Percentiles rank a stretch among this genome's conserved stretches.
Conservation (phyloP, 1,140 invertebrate genomes). For the Metopolophium dirhodum region DNA sequence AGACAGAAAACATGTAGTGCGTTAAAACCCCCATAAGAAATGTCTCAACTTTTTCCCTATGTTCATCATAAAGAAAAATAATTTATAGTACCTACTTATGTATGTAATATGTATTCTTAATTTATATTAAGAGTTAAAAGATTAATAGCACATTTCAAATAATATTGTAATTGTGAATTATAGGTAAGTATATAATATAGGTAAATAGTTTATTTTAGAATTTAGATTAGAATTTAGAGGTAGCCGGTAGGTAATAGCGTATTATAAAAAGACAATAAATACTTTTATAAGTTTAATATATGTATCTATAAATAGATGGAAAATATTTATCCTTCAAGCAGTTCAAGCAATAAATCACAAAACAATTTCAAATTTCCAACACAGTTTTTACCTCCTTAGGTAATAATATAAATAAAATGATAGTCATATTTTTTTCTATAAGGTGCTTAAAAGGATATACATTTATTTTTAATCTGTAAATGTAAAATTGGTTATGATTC, state of each 20-base stretch:
- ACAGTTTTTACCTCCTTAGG: background rate
- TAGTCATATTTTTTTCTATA: background rate
- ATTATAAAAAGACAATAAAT: background rate
- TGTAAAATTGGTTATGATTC: conserved; percentile 49
- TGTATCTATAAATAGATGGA: background rate
- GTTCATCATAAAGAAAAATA: background rate
- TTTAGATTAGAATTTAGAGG: background rate
- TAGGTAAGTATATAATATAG: background rate
- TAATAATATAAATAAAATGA: conserved; percentile 16
- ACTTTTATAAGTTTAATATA: background rate
- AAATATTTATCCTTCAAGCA: background rate
- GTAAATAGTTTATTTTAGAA: background rate
- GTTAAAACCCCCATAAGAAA: background rate
- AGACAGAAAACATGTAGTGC: no score
- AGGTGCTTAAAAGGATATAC: conserved; percentile 17
- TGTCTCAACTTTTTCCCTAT: background rate
- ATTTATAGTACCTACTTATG: background rate
- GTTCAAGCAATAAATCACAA: background rate
- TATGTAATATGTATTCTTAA: background rate
- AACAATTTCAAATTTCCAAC: background rate
- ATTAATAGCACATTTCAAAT: background rate
- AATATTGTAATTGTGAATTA: background rate
- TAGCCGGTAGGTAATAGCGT: background rate
- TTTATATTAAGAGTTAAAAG: background rate
- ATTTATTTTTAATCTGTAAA: conserved; percentile 28